Conservation (phyloP, 2,888 invertebrate species). For the Drosophila formosana region DNA sequence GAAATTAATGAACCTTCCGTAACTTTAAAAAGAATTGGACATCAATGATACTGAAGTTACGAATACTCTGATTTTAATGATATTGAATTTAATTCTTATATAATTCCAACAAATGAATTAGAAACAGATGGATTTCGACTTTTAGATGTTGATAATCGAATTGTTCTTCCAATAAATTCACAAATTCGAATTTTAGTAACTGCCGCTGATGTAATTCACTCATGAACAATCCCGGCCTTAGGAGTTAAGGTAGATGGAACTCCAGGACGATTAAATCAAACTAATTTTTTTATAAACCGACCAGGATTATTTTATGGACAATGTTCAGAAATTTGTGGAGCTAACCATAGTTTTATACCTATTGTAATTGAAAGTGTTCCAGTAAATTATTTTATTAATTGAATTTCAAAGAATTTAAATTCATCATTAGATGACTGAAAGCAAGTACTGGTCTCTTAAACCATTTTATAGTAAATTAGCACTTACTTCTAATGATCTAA, state of each 20-base stretch:
- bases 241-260: slow-evolving; percentile 89
- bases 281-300: slow-evolving; percentile 87
- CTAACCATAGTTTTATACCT: slow-evolving; percentile 92
- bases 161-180: slow-evolving; percentile 87
- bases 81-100: slow-evolving; percentile 88
- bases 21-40: slow-evolving; percentile 88
- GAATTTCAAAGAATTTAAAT: slow-evolving; percentile 86
- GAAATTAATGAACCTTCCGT: slow-evolving; percentile 87
- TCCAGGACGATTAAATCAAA: slow-evolving; percentile 89
- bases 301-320: slow-evolving; percentile 90
- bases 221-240: slow-evolving; percentile 88
- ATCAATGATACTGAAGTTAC: slow-evolving; percentile 89
- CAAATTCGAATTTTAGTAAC: slow-evolving; percentile 88
- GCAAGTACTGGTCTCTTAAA: slow-evolving; percentile 90
- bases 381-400: slow-evolving; percentile 87
- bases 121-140: slow-evolving; percentile 86
- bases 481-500: slow-evolving; percentile 87
- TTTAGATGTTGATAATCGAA: slow-evolving; percentile 88
- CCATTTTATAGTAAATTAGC: slow-evolving; percentile 88
- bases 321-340: slow-evolving; percentile 93
- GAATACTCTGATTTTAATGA: slow-evolving; percentile 88
- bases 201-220: slow-evolving; percentile 89
- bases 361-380: slow-evolving; percentile 88
- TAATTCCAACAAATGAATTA: slow-evolving; percentile 86
- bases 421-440: slow-evolving; percentile 89